Base-by-base conservation (phyloP, 2,888 invertebrate genomes). In the Microctonus aethiopoides region DNA sequence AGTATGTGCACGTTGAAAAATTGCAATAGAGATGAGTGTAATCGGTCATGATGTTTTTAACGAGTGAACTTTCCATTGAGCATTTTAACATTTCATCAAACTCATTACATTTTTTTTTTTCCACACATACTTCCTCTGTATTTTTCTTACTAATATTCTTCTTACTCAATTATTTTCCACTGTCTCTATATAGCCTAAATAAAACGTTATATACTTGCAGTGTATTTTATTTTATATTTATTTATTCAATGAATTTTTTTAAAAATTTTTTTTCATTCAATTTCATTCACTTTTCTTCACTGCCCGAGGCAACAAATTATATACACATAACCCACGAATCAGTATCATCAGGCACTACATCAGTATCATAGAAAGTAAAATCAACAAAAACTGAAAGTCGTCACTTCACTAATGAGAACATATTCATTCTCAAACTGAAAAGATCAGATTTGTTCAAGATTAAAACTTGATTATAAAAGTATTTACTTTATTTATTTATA, bases 1-100 rank as follows among this genome's bases (percentile, higher is more conserved):
- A 26, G 11, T 24, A 22, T 54, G 51, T 52, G 32, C 52, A 29
- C 57, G 46, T n/a, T 29, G 51, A 51, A 60, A 70, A 70, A 70
- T 70, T 70, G 60, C 69, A 59, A 67, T 46, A 63, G 39, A 41
- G 65, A 65, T 70, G 60, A 65, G 59, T 39, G 65, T 70, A 70
- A 70, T 65, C 52, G 56, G 56, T 54, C 59, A 66, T 54, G n/a
- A n/a, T n/a, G 57, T 64, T 64, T 69, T 51, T 22, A 65, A 54
- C 52, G 46, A 64, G 32, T 69, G 64, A 69, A 69, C 69, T 69
- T 69, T 69, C 59, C 69, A 46, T 52, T 39, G 34, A 52, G 29
- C 36, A 60, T 52, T 46, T 54, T 24, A 60, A n/a, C 13, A 70
- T 65, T 65, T 70, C 65, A 22, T 63, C 63, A 63, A 16, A n/a